phyloP scores from a whole-genome alignment of 2,797 vertebrate genomes.

The Gastrophryne carolinensis region DNA sequence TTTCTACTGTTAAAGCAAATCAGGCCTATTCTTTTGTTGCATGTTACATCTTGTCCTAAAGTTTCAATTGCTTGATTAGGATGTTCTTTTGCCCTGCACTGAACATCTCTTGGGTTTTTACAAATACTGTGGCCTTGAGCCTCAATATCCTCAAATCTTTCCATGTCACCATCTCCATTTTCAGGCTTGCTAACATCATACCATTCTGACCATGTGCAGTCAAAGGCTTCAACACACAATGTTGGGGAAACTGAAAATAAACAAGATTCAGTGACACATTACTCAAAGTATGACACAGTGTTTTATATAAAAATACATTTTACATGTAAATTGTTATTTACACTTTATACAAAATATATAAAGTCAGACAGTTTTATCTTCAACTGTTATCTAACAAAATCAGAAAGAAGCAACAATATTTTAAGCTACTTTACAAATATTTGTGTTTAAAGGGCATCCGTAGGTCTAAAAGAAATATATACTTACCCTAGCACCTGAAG shows the following conservation, averaged over 20 bases:
- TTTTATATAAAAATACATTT: too few species aligned
- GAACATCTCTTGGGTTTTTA: conserved; percentile 48
- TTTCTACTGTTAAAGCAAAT: conserved; percentile 68
- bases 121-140: conserved; percentile 50
- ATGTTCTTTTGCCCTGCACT: conserved; percentile 57
- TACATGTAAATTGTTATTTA: too few species aligned
- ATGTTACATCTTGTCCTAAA: conserved; percentile 59
- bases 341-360: too few species aligned
- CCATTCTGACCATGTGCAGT: conserved; percentile 69
- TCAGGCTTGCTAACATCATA: conserved; percentile 57
- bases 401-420: too few species aligned
- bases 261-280: too few species aligned
- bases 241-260: conserved; percentile 50
- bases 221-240: conserved; percentile 57
- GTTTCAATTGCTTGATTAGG: neutral
- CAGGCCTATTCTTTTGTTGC: conserved; percentile 56
- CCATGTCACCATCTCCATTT: conserved; percentile 61
- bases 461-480: too few species aligned
- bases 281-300: too few species aligned
- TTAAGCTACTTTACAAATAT: too few species aligned
- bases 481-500: too few species aligned
- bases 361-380: too few species aligned
- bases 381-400: too few species aligned
- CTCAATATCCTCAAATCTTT: conserved; percentile 54
- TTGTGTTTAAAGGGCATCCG: too few species aligned